A percentile compares a stretch with the other conserved stretches of the same genome.
These are phyloP conservation scores for Chaetodon trifasciatus DNA, from an alignment of 2,797 vertebrate genomes.

Conservation along the genomic window DNA sequence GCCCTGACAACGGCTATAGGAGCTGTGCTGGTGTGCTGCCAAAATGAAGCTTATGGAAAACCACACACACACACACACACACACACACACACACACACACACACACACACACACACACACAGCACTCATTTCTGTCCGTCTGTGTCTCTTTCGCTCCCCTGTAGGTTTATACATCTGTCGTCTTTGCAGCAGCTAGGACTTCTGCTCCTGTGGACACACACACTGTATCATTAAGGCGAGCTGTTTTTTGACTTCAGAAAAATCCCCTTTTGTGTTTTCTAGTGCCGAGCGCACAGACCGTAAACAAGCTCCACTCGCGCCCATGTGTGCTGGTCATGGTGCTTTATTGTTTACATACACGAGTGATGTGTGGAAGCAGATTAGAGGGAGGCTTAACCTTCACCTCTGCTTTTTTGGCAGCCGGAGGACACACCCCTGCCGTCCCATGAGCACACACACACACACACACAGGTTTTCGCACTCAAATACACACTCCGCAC, in stretches of 20 bases:
- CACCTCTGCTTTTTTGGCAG: slow-evolving; percentile 58
- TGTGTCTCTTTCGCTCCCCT: background rate
- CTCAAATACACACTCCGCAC: slow-evolving; percentile 34
- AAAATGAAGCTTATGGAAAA: slow-evolving; percentile 32
- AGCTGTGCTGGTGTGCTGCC: slow-evolving; percentile 32
- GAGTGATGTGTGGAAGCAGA: slow-evolving; percentile 48
- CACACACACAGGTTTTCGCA: background rate
- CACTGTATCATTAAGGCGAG: background rate
- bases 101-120: no score
- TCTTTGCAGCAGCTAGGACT: no score
- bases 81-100: background rate
- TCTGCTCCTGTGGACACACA: background rate
- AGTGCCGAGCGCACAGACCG: no score
- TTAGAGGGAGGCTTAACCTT: slow-evolving; percentile 65
- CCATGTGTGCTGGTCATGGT: background rate
- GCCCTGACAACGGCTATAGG: slow-evolving; percentile 28
- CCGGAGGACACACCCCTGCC: background rate
- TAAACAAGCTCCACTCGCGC: background rate
- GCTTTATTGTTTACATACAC: slow-evolving; percentile 53
- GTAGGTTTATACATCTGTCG: background rate
- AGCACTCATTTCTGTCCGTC: background rate
- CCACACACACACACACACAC: background rate
- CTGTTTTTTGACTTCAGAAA: background rate
- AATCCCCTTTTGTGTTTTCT: background rate
- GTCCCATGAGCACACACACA: background rate